Evolutionary conservation across 2,888 invertebrate species (phyloP), one percentile per base, ranked within the genome.

Genomic region (Rhorus exstirpatorius): DNA sequence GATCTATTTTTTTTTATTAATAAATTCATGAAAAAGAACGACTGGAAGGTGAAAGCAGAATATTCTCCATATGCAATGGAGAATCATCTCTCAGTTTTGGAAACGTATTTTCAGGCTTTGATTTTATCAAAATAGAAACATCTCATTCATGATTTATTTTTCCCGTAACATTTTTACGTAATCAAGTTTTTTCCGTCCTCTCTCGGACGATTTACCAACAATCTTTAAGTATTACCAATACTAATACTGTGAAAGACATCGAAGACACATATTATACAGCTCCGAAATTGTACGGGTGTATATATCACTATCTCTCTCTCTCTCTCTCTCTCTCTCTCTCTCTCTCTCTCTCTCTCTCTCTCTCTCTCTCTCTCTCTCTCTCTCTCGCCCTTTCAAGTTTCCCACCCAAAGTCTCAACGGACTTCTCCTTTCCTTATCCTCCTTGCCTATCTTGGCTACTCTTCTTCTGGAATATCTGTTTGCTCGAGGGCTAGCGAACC

Each of bases 401-500:
- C 79, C 49, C 31, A 26, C 21, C 46, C 46, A 77, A 51, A 79
- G 68, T 67, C 75, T 71, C 65, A 58, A 46, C 65, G 60, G 75
- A 79, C 79, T 79, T 72, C 49, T 38, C 60, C 58, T 41, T 51
- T 74, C 71, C 63, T 63, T 71, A 76, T 75, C 82, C 53, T 46
- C 26, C 35, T 41, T 31, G 61, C 35, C 78, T 19, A 72, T 81
- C 76, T 68, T 4, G 74, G 46, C 6, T 17, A 46, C 58, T 53
- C 46, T 41, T 49, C 17, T 14, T 26, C 17, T 60, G 41, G 10
- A 38, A 21, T 51, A 35, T 31, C 68, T 49, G 79, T 82, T 82
- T 82, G 75, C 82, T 76, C 79, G 58, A 53, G 51, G 31, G 31
- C 80, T 77, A 74, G 77, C 80, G 46, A 74, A 78, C 70, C 80